Evolutionary conservation across 1,140 invertebrate genomes (phyloP).

Genomic region (Ylistrum balloti): DNA sequence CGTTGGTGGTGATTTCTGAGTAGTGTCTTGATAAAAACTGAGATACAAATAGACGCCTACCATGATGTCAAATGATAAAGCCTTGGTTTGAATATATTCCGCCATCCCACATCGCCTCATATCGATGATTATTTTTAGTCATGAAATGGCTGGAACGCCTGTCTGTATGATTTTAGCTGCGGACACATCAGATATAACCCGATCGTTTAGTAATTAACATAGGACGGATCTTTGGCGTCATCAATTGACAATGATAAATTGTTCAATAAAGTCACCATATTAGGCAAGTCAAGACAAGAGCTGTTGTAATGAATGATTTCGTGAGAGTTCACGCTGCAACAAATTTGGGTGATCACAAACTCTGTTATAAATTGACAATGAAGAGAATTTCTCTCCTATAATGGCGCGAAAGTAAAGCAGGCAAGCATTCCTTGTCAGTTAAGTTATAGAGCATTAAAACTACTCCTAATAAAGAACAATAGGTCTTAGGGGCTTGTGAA

Average conservation of each 20-base stretch:
- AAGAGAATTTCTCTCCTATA: no score
- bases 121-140: not conserved
- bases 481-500: no score
- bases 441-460: no score
- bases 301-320: not conserved
- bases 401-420: not conserved
- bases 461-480: not conserved
- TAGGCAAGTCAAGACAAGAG: not conserved
- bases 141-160: not conserved
- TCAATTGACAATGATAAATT: not conserved
- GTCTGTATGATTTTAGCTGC: not conserved
- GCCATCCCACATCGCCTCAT: not conserved
- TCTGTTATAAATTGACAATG: no score
- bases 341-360: no score
- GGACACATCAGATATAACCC: not conserved
- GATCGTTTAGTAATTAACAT: conserved; percentile 4
- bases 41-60: no score
- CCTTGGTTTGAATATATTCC: not conserved
- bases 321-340: not conserved
- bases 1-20: no score
- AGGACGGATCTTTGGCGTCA: not conserved
- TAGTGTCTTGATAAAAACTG: no score
- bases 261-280: not conserved
- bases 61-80: no score
- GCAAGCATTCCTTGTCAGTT: no score